These are phyloP conservation scores for Cettia cetti DNA, from an alignment of 2,113 vertebrate genomes.

Conservation along the genomic window DNA sequence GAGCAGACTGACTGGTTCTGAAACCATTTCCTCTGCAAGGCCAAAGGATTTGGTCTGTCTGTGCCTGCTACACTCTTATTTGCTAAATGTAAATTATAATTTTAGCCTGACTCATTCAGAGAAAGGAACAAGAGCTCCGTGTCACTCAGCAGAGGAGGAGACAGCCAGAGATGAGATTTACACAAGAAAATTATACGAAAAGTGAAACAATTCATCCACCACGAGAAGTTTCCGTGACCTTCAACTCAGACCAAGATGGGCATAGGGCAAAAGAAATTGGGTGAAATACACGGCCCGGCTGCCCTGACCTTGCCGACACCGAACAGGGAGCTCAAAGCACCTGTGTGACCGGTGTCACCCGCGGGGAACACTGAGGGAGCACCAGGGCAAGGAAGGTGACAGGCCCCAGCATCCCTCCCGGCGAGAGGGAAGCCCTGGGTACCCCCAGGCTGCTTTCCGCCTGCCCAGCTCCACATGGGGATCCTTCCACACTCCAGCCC, in stretches of 20 bases:
- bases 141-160: neutral
- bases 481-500: no score
- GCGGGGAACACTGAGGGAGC: neutral
- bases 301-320: neutral
- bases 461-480: neutral
- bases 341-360: no score
- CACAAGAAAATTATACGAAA: fast-evolving
- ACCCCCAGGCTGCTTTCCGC: neutral
- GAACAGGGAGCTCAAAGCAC: no score
- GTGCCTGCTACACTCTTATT: neutral
- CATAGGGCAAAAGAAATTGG: neutral
- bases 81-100: neutral
- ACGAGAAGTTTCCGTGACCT: neutral
- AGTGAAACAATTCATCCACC: neutral
- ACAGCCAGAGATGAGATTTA: neutral
- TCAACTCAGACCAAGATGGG: neutral
- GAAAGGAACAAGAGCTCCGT: neutral
- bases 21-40: neutral
- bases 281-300: neutral
- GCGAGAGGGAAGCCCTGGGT: neutral
- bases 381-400: no score
- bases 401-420: neutral
- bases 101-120: neutral
- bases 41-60: neutral
- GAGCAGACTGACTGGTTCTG: neutral